A percentile compares a stretch with the other conserved stretches of the same genome.
These are phyloP conservation scores for Tachuris rubrigastra DNA, from an alignment of 2,113 vertebrate species.

Conservation along the genomic window DNA sequence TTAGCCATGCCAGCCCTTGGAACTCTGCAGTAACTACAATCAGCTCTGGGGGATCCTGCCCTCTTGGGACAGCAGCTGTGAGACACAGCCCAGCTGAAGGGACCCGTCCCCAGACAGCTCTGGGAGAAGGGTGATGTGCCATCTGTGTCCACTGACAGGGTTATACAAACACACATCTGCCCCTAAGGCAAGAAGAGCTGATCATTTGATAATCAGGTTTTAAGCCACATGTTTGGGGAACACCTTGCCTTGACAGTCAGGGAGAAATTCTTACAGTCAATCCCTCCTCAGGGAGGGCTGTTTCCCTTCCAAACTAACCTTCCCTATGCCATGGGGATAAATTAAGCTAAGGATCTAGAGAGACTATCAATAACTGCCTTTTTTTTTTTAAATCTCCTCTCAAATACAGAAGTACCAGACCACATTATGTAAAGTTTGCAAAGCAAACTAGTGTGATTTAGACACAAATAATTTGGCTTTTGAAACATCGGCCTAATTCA, in stretches of 20 bases:
- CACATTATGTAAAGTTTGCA: background rate
- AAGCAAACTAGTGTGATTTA: background rate
- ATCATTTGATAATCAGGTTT: background rate
- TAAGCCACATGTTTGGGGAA: background rate
- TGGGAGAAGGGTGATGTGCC: background rate
- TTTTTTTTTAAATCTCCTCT: background rate
- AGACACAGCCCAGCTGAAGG: background rate
- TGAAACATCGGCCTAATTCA: background rate
- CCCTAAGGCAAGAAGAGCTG: background rate
- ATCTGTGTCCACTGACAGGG: background rate
- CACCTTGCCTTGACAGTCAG: background rate
- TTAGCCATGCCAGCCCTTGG: background rate
- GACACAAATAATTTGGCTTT: background rate
- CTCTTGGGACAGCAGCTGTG: background rate
- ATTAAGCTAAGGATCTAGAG: background rate
- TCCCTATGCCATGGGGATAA: rapidly evolving
- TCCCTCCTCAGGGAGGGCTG: background rate
- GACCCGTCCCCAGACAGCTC: background rate
- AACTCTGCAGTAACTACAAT: background rate
- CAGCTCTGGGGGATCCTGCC: background rate
- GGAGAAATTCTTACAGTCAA: background rate
- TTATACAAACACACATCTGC: background rate
- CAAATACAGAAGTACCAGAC: background rate
- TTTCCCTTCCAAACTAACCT: background rate
- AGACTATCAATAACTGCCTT: background rate